Base-by-base conservation (phyloP, 53 echinoderm and acorn worm species). In the Holothuria leucospilota region DNA sequence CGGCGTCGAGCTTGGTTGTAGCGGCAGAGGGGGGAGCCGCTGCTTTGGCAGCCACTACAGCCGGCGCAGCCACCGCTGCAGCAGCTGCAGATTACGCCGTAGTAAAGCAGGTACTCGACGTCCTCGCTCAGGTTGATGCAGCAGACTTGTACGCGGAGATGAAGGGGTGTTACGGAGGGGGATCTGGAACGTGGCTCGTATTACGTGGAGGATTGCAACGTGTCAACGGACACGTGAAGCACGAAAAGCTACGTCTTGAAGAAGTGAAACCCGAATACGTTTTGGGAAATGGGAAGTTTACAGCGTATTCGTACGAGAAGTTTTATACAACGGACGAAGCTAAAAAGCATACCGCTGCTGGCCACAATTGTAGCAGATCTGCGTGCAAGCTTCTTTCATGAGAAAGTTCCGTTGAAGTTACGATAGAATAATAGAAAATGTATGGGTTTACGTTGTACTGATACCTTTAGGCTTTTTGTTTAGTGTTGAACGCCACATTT, bases 141-240 rank as follows among this genome's bases (percentile, higher is more conserved):
- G 70, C 85, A 20, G 85, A 68, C 7, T 6, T 49, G 51, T 68
- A 85, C 85, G 51, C 70, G 1, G 51, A 85, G 28, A 85, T 21
- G 85, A 85, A 39, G 53, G 85, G 85, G 28, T 85, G 85, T 51
- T 85, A 85, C 27, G 85, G 85, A 1, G 85, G 85, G 13, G 51
- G 85, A 14, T 68, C 68, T 26, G 69, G 85, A 1, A 13, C 85
- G 9, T 69, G 85, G 85, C 69, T 79, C 0, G 58, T 79, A 28
- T 58, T 79, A 14, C 79, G 52, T 53, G 79, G 79, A 18, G 79
- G 79, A 9, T 26, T 10, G 53, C 2, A 15, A 24, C 58, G 24
- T 58, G 60, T 20, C 1, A 79, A 79, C 24, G 79, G 58, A 16
- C 2, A 27, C 0, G 2, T 1, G 16, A 40, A 9, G 41, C 49